A percentile compares a stretch with the other conserved stretches of the same genome.
These are phyloP conservation scores for Taenioides sp. DNA, from an alignment of 2,797 vertebrate species.

Conservation along the genomic window DNA sequence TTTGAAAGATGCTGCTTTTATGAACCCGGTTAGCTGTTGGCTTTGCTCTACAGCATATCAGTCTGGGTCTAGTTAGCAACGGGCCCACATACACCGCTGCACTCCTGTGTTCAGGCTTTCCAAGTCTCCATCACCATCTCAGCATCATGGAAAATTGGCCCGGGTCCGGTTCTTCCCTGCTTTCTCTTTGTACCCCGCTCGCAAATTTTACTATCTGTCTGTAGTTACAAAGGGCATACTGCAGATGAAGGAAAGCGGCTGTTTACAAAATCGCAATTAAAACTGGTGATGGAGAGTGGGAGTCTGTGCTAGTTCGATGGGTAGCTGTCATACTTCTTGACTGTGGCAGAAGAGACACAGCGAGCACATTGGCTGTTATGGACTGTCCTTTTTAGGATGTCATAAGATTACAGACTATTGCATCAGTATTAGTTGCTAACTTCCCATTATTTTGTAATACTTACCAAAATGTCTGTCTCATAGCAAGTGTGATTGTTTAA, in stretches of 20 bases:
- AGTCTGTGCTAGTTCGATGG: background rate
- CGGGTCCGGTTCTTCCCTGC: constrained; percentile 36
- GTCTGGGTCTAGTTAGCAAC: constrained; percentile 65
- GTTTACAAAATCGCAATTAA: constrained; percentile 20
- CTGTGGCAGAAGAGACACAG: background rate
- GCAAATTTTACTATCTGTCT: constrained; percentile 36
- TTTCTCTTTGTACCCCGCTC: constrained; percentile 32
- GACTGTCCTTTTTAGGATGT: constrained; percentile 5
- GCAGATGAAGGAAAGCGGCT: constrained; percentile 29
- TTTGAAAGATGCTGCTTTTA: constrained; percentile 63
- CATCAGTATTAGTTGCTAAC: background rate
- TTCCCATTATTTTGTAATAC: background rate
- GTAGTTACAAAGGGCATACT: constrained; percentile 20
- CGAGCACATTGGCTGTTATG: constrained; percentile 1
- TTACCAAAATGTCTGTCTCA: background rate
- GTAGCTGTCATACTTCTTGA: background rate
- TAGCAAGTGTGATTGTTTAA: background rate
- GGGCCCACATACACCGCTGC: constrained; percentile 45
- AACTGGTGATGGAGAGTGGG: constrained; percentile 18
- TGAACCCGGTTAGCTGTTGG: constrained; percentile 83
- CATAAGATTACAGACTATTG: background rate
- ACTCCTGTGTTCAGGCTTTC: constrained; percentile 49
- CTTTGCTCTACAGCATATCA: constrained; percentile 52
- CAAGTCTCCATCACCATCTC: constrained; percentile 60
- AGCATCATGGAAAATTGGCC: constrained; percentile 95